Evolutionary conservation across 2,888 invertebrate species (phyloP).

Genomic region (Lysandra bellargus): DNA sequence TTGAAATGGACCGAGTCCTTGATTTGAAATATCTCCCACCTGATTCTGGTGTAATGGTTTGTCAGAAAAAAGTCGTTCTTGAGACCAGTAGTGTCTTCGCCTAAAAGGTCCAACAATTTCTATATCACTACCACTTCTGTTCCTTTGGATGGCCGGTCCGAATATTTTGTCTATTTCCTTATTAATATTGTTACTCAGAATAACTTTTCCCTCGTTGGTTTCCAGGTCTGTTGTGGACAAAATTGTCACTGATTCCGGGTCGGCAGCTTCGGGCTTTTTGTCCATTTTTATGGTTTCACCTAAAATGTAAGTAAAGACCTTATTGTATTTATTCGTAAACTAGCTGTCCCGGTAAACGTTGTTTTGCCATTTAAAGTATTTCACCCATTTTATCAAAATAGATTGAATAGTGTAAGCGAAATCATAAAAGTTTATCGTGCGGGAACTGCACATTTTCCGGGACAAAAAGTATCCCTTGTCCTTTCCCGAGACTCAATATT

Average conservation of each 20-base stretch:
- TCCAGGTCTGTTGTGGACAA: constrained; percentile 34
- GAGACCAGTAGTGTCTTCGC: constrained; percentile 70
- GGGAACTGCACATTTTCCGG: too few species aligned
- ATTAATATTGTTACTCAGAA: constrained; percentile 60
- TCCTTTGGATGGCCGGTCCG: constrained; percentile 65
- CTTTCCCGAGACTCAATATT: too few species aligned
- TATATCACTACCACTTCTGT: constrained; percentile 69
- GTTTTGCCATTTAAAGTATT: too few species aligned
- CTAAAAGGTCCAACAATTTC: constrained; percentile 66
- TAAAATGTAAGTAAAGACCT: too few species aligned
- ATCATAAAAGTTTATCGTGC: too few species aligned
- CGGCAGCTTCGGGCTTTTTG: constrained; percentile 46
- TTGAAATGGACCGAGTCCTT: constrained; percentile 50
- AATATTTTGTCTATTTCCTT: constrained; percentile 71
- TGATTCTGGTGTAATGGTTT: constrained; percentile 46
- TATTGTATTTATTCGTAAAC: too few species aligned
- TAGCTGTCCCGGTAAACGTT: too few species aligned
- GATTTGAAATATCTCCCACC: constrained; percentile 44
- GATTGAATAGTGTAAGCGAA: too few species aligned
- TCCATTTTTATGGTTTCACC: neutral
- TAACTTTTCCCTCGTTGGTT: constrained; percentile 50
- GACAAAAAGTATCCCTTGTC: too few species aligned
- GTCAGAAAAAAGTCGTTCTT: constrained; percentile 65
- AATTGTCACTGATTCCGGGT: constrained; percentile 59
- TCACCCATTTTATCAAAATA: too few species aligned